phyloP scores from a whole-genome alignment of 2,797 vertebrate genomes.

The Protosalanx chinensis region DNA sequence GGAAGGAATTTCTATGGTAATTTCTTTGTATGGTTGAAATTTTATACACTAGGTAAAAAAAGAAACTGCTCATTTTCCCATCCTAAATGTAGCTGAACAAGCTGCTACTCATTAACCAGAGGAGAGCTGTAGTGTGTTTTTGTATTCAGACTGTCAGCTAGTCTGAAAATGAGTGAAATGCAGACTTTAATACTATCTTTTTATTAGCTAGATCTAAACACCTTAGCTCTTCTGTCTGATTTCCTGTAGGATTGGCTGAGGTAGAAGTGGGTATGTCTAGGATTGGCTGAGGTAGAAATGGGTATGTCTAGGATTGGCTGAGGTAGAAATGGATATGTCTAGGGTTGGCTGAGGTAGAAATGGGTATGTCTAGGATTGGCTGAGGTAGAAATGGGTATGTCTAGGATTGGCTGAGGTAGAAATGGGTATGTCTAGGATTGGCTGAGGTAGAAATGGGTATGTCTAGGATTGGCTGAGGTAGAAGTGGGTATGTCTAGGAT shows the following conservation, averaged over 20 bases:
- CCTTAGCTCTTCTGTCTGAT: constrained; percentile 20
- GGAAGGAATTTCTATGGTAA: constrained; percentile 39
- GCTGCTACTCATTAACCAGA: constrained; percentile 31
- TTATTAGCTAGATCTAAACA: constrained; percentile 1
- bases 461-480: no score
- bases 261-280: no score
- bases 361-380: no score
- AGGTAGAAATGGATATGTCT: no score
- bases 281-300: no score
- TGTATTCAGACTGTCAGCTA: constrained; percentile 14
- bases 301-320: no score
- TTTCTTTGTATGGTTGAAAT: constrained; percentile 47
- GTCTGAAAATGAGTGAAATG: constrained; percentile 22
- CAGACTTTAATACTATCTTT: constrained; percentile 20
- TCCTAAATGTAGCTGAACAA: constrained; percentile 46
- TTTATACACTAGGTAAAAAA: constrained; percentile 32
- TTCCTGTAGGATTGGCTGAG: background rate
- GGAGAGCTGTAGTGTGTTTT: constrained; percentile 19
- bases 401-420: no score
- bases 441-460: no score
- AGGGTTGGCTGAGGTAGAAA: no score
- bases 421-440: no score
- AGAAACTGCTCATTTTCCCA: constrained; percentile 29
- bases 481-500: no score
- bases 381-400: no score